Percentiles rank a stretch among this genome's conserved stretches.
These are phyloP conservation scores for Gadopsis bispinosus DNA, from an alignment of 2,797 vertebrate genomes.

Conservation along the genomic window DNA sequence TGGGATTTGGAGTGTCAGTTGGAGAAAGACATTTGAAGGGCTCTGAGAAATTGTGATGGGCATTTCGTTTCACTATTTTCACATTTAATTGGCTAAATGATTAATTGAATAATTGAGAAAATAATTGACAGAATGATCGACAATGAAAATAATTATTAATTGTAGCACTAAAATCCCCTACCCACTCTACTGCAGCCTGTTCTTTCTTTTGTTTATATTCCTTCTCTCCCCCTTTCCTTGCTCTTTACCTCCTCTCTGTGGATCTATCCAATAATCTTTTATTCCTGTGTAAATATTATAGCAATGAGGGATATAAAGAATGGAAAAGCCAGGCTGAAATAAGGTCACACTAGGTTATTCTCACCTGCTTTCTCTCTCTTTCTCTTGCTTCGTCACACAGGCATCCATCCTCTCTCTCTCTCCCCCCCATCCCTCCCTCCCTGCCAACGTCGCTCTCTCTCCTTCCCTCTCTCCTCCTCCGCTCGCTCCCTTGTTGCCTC, in stretches of 20 bases:
- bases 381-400: constrained; percentile 18
- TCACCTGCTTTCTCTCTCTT: constrained; percentile 59
- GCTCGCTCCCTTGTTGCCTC: constrained; percentile 44
- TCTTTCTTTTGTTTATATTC: constrained; percentile 51
- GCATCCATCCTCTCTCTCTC: constrained; percentile 19
- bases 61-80: no score
- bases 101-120: constrained; percentile 28
- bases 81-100: constrained; percentile 18
- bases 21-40: not conserved
- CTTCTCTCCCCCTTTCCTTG: constrained; percentile 19
- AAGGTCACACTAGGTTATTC: constrained; percentile 77
- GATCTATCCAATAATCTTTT: constrained; percentile 73
- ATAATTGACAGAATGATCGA: constrained; percentile 34
- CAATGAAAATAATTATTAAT: constrained; percentile 50
- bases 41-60: not conserved
- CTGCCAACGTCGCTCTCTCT: not conserved
- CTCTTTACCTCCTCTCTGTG: constrained; percentile 56
- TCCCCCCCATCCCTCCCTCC: not conserved
- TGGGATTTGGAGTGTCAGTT: not conserved
- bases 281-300: constrained; percentile 79
- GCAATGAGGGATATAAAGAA: constrained; percentile 74
- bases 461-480: constrained; percentile 21
- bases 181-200: constrained; percentile 14
- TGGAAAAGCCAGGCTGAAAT: constrained; percentile 63
- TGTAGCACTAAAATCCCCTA: constrained; percentile 19